These are phyloP conservation scores for Synanthedon formicaeformis DNA, from an alignment of 2,888 invertebrate genomes.

Conservation along the genomic window DNA sequence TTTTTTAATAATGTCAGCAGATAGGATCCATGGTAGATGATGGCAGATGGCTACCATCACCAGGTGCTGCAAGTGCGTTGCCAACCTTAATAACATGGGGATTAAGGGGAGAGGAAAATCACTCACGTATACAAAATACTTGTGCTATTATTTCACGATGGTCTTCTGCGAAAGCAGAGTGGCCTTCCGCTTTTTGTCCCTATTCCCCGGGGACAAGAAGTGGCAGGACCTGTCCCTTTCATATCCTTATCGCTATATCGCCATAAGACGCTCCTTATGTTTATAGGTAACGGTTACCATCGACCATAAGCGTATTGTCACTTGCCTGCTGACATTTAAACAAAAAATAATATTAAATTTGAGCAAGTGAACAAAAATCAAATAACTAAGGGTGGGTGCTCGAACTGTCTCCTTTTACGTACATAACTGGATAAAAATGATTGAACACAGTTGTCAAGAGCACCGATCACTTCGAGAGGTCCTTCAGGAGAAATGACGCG, in stretches of 20 bases:
- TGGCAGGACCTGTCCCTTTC: too few species aligned
- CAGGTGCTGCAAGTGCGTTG: too few species aligned
- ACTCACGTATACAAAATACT: not conserved
- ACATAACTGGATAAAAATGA: conserved; percentile 37
- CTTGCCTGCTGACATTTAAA: too few species aligned
- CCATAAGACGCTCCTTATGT: too few species aligned
- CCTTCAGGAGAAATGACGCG: conserved; percentile 22
- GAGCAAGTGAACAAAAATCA: conserved; percentile 14
- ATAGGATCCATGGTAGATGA: not conserved
- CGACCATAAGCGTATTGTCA: not conserved
- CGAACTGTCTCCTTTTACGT: conserved; percentile 25
- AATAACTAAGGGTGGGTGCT: conserved; percentile 5
- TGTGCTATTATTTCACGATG: not conserved
- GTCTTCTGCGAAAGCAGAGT: not conserved
- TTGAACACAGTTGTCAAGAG: conserved; percentile 27
- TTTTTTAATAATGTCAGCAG: not conserved
- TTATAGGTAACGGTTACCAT: too few species aligned
- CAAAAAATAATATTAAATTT: not conserved
- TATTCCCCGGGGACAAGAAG: too few species aligned
- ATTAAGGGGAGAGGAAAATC: not conserved
- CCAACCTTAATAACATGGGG: too few species aligned
- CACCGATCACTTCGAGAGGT: conserved; percentile 18
- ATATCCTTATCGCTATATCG: too few species aligned
- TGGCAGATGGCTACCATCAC: too few species aligned
- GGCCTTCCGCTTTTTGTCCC: too few species aligned